Conservation (phyloP, 2,797 vertebrate species). For the Acipenser ruthenus region DNA sequence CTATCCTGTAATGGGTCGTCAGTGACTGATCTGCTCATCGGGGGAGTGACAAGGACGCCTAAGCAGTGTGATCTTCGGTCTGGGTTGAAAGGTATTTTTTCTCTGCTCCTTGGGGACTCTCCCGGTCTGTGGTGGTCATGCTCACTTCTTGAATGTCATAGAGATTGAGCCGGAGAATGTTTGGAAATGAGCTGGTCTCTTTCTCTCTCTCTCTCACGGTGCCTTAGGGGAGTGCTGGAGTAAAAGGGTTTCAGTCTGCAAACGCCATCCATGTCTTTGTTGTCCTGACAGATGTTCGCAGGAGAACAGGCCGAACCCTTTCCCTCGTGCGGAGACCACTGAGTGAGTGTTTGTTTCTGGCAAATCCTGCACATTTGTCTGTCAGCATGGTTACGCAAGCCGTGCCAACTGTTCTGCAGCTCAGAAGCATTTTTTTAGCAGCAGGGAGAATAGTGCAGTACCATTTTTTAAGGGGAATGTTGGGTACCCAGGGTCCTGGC, state of each 20-base stretch:
- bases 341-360: not conserved
- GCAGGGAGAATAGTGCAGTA: slow-evolving; percentile 8
- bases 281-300: not conserved
- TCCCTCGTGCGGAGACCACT: not conserved
- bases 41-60: slow-evolving; percentile 4
- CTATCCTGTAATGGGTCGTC: slow-evolving; percentile 1
- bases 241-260: not conserved
- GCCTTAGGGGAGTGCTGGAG: slow-evolving; percentile 1
- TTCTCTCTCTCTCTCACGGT: slow-evolving; percentile 22
- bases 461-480: slow-evolving; percentile 25
- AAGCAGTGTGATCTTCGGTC: slow-evolving; percentile 4
- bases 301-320: too few relatives aligned
- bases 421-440: slow-evolving; percentile 1
- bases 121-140: not conserved
- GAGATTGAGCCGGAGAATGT: not conserved
- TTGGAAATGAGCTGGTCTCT: not conserved
- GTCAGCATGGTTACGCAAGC: slow-evolving; percentile 7
- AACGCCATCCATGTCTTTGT: not conserved
- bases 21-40: slow-evolving; percentile 2
- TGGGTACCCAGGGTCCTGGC: slow-evolving; percentile 14
- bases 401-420: slow-evolving; percentile 32
- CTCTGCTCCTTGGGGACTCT: slow-evolving; percentile 4
- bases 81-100: slow-evolving; percentile 10
- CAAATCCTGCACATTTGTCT: slow-evolving; percentile 9
- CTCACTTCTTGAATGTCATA: too few relatives aligned